phyloP scores from a whole-genome alignment of 2,888 invertebrate genomes.

The Drosophila borealis region DNA sequence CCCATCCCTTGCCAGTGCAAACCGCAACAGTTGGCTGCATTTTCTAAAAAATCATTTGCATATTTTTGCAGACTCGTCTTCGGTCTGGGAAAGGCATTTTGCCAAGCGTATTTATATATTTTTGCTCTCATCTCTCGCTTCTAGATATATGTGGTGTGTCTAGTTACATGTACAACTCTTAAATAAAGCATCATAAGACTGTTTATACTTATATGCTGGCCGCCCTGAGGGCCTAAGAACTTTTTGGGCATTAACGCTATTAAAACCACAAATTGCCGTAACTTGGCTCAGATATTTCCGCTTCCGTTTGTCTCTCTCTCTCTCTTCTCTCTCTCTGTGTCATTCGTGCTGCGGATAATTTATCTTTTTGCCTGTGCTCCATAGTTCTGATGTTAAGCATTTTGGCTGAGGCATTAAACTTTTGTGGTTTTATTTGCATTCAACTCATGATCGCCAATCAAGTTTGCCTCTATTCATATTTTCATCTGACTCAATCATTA shows the following conservation, averaged over 20 bases:
- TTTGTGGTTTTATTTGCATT: conserved; percentile 59
- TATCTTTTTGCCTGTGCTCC: conserved; percentile 35
- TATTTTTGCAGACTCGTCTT: conserved; percentile 38
- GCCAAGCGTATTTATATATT: neutral
- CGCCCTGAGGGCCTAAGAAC: conserved; percentile 4
- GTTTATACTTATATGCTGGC: conserved; percentile 20
- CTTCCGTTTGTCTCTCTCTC: conserved; percentile 55
- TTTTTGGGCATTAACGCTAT: conserved; percentile 38
- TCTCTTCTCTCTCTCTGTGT: conserved; percentile 29
- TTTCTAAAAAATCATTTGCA: conserved; percentile 38
- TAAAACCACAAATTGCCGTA: conserved; percentile 75
- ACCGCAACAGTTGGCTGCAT: conserved; percentile 36
- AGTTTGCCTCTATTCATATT: neutral
- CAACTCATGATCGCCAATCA: conserved; percentile 24
- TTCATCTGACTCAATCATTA: neutral
- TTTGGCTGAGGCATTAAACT: conserved; percentile 9
- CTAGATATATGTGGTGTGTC: conserved; percentile 27
- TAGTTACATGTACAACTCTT: conserved; percentile 42
- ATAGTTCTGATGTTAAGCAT: neutral
- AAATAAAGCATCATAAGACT: conserved; percentile 60
- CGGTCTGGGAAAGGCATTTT: conserved; percentile 45
- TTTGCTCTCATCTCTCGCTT: conserved; percentile 16
- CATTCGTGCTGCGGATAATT: conserved; percentile 50
- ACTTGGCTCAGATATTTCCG: conserved; percentile 72
- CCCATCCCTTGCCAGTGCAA: conserved; percentile 24